Percentiles rank a stretch among this genome's conserved stretches.
These are phyloP conservation scores for Anorthoa munda DNA, from an alignment of 2,888 invertebrate species.

Conservation along the genomic window DNA sequence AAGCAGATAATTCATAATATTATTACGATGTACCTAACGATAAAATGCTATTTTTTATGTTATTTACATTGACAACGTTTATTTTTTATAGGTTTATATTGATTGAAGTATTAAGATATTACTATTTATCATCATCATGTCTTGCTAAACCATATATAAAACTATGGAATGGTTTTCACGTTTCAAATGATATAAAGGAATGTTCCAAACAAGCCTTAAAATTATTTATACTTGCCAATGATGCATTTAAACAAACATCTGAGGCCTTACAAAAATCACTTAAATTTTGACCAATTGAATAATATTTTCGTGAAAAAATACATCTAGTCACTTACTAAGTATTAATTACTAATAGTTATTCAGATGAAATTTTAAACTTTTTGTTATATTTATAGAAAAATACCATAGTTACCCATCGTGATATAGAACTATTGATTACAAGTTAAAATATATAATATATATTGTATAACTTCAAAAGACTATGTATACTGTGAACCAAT, in stretches of 20 bases:
- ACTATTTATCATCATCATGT: neutral
- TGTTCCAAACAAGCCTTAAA: constrained; percentile 2
- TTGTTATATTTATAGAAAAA: constrained; percentile 17
- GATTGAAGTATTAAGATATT: constrained; percentile 8
- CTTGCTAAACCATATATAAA: neutral
- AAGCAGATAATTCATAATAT: constrained; percentile 4
- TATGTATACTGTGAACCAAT: constrained; percentile 43
- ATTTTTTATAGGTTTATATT: constrained; percentile 34
- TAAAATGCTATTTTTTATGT: constrained; percentile 27
- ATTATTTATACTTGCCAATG: constrained; percentile 4
- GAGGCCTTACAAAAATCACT: neutral
- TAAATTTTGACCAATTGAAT: neutral
- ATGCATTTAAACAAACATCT: neutral
- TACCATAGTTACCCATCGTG: constrained; percentile 3
- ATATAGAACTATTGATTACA: neutral
- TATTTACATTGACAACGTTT: constrained; percentile 36
- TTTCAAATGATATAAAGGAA: constrained; percentile 14
- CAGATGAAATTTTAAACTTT: neutral
- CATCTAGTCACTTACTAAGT: constrained; percentile 26
- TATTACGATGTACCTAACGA: constrained; percentile 14
- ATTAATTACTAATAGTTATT: constrained; percentile 14
- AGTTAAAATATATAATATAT: constrained; percentile 18
- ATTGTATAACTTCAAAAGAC: constrained; percentile 13
- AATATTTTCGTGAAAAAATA: constrained; percentile 11
- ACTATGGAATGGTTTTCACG: constrained; percentile 15